phyloP scores from a whole-genome alignment of 2,113 vertebrate species.

The Proteles cristata region DNA sequence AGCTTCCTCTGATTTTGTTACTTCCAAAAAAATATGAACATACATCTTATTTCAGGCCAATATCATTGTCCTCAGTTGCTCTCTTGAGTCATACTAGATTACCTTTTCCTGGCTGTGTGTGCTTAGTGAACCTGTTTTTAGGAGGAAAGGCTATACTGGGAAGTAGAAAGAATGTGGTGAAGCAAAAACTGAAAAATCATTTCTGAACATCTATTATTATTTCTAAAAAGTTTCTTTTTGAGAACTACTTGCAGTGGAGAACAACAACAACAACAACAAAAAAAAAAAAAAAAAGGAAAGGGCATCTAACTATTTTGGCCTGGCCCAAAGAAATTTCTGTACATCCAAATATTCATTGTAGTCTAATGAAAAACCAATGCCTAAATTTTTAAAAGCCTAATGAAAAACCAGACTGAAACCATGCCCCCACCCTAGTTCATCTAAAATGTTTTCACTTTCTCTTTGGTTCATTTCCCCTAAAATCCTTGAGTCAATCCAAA shows the following conservation, averaged over 20 bases:
- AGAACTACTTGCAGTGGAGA: neutral
- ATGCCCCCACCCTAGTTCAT: neutral
- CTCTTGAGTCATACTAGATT: neutral
- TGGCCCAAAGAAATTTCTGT: neutral
- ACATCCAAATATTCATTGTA: neutral
- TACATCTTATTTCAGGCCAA: neutral
- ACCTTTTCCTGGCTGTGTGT: neutral
- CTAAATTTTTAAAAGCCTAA: neutral
- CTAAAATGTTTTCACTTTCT: neutral
- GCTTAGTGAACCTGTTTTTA: neutral
- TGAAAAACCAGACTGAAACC: neutral
- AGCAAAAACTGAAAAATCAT: neutral
- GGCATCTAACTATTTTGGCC: neutral
- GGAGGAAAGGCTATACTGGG: neutral
- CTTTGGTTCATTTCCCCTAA: neutral
- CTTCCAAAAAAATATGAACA: neutral
- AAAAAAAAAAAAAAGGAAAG: neutral
- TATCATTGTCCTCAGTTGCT: neutral
- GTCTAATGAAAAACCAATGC: neutral
- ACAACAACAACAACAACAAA: no score
- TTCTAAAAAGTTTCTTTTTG: neutral
- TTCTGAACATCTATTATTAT: neutral
- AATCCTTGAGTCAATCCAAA: neutral
- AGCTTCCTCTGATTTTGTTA: neutral
- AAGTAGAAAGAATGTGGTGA: neutral